A percentile compares a stretch with the other conserved stretches of the same genome.
phyloP scores from a whole-genome alignment of 2,113 vertebrate species.

The Xiphophorus hellerii region DNA sequence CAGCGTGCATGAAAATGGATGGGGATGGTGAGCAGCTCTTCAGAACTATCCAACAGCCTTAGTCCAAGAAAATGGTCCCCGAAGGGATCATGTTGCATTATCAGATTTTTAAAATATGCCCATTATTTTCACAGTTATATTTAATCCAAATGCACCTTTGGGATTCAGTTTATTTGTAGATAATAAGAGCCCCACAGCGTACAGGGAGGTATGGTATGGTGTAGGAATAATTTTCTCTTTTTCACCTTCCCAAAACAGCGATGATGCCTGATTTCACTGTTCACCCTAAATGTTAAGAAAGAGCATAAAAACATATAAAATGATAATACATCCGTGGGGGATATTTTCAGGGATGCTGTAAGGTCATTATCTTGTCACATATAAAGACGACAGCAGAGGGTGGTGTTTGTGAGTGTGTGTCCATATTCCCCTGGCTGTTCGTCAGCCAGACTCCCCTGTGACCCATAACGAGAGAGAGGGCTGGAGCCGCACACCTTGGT shows the following conservation, averaged over 20 bases:
- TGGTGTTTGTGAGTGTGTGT: constrained; percentile 30
- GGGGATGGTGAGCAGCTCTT: constrained; percentile 60
- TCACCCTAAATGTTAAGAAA: constrained; percentile 31
- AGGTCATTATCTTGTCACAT: constrained; percentile 73
- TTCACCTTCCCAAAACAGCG: constrained; percentile 47
- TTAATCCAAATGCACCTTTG: constrained; percentile 67
- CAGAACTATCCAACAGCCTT: constrained; percentile 61
- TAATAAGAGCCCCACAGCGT: constrained; percentile 59
- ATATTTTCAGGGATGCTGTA: constrained; percentile 57
- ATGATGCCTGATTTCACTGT: constrained; percentile 37
- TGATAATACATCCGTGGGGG: constrained; percentile 48
- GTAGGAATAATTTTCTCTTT: constrained; percentile 20
- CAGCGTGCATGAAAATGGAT: constrained; percentile 70
- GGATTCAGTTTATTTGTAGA: constrained; percentile 60
- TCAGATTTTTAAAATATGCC: constrained; percentile 73
- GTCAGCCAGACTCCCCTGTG: constrained; percentile 39
- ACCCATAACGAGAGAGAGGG: constrained; percentile 63
- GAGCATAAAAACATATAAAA: constrained; percentile 37
- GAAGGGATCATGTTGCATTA: constrained; percentile 72
- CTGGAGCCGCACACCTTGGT: constrained; percentile 59
- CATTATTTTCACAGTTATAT: constrained; percentile 69
- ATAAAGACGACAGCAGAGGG: constrained; percentile 63
- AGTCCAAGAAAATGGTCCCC: constrained; percentile 68
- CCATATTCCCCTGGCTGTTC: constrained; percentile 54
- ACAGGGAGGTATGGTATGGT: constrained; percentile 37